These are phyloP conservation scores for Xyliphius kryptos DNA, from an alignment of 2,113 vertebrate genomes.

Conservation along the genomic window DNA sequence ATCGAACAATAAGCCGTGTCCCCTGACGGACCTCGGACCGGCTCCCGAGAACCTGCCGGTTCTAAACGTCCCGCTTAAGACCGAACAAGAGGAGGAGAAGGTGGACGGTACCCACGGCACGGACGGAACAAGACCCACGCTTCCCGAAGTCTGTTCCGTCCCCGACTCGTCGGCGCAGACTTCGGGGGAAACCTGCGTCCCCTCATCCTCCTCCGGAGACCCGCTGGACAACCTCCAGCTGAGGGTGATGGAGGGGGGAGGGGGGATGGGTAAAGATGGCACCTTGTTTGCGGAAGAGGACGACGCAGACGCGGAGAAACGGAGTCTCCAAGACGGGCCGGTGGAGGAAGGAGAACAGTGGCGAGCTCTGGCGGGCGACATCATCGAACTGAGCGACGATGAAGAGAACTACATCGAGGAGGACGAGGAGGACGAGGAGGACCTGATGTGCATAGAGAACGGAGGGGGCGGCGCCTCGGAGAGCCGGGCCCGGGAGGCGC, in stretches of 20 bases:
- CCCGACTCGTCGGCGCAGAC: conserved; percentile 52
- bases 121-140: not conserved
- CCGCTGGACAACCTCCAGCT: conserved; percentile 44
- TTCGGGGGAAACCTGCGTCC: conserved; percentile 39
- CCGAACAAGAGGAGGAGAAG: too few relatives aligned
- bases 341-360: conserved; percentile 71
- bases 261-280: conserved; percentile 24
- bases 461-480: conserved; percentile 37
- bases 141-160: conserved; percentile 44
- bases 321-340: conserved; percentile 53
- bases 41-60: too few relatives aligned
- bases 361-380: conserved; percentile 73
- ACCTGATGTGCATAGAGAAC: conserved; percentile 78
- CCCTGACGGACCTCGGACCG: too few relatives aligned
- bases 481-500: conserved; percentile 52
- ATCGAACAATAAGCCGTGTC: too few relatives aligned
- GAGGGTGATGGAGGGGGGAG: conserved; percentile 30
- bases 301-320: conserved; percentile 53
- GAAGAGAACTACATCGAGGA: conserved; percentile 71
- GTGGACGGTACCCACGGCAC: too few relatives aligned
- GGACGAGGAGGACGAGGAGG: conserved; percentile 86
- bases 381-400: conserved; percentile 91
- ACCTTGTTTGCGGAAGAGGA: conserved; percentile 62
- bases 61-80: too few relatives aligned
- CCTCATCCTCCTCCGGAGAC: conserved; percentile 49